These are phyloP conservation scores for Callyntrura guangdongensis DNA, from an alignment of 2,888 invertebrate species.

Conservation along the genomic window DNA sequence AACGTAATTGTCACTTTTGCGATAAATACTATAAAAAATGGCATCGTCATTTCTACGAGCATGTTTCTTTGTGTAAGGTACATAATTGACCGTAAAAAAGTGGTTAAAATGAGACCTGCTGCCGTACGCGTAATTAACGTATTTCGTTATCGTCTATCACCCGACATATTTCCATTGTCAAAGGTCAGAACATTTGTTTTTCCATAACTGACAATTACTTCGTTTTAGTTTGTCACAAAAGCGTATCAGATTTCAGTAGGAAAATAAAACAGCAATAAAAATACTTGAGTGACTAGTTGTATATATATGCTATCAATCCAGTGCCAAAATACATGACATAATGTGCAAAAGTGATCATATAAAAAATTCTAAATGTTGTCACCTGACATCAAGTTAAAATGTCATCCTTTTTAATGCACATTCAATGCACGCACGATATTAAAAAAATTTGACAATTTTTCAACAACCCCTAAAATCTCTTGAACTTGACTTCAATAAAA, in stretches of 20 bases:
- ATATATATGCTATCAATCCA: neutral
- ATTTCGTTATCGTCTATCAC: neutral
- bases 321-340: too few species aligned
- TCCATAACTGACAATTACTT: neutral
- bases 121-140: neutral
- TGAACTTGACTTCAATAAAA: slow-evolving; percentile 43
- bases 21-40: too few species aligned
- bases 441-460: neutral
- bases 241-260: slow-evolving; percentile 25
- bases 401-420: too few species aligned
- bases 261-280: neutral
- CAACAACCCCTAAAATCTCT: neutral
- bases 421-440: too few species aligned
- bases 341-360: too few species aligned
- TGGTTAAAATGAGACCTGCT: slow-evolving; percentile 40
- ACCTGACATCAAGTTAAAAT: too few species aligned
- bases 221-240: neutral
- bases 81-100: neutral
- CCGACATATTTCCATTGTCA: neutral
- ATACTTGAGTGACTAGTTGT: neutral
- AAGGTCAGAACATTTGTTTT: slow-evolving; percentile 6
- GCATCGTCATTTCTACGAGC: too few species aligned
- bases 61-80: too few species aligned
- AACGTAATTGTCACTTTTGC: too few species aligned
- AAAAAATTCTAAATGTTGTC: too few species aligned